Evolutionary conservation across 2,888 invertebrate species (phyloP).

Genomic region (Chaetoderma sp.): DNA sequence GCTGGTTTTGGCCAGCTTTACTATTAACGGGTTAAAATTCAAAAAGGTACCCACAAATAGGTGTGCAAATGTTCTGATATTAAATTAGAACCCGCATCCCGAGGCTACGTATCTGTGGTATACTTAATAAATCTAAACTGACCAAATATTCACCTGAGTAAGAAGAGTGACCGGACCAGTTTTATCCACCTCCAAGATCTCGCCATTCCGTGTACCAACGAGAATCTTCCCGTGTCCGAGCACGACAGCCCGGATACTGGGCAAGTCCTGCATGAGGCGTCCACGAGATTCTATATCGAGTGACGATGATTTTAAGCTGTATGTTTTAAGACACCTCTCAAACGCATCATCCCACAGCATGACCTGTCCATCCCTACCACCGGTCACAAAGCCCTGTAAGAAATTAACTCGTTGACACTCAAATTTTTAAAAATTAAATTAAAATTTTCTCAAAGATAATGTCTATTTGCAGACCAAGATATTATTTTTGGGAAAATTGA

Average conservation of each 20-base stretch:
- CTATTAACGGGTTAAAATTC: too few species aligned
- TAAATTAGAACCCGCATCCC: too few species aligned
- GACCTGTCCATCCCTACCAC: conserved; percentile 70
- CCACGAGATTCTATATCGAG: conserved; percentile 57
- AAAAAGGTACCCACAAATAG: too few species aligned
- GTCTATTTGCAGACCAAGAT: too few species aligned
- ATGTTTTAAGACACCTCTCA: conserved; percentile 67
- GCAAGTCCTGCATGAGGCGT: conserved; percentile 58
- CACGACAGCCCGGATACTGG: conserved; percentile 66
- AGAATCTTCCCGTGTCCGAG: conserved; percentile 68
- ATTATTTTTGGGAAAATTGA: too few species aligned
- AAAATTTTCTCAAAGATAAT: too few species aligned
- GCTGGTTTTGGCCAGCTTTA: too few species aligned
- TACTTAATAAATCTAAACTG: too few species aligned
- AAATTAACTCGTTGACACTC: too few species aligned
- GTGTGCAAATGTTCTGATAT: too few species aligned
- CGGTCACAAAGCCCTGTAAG: conserved; percentile 69
- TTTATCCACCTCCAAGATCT: conserved; percentile 69
- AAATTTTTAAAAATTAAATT: background rate
- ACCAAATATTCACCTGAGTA: conserved; percentile 63
- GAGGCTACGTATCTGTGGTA: too few species aligned
- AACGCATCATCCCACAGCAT: conserved; percentile 69
- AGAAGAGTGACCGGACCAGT: conserved; percentile 65
- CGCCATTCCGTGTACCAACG: conserved; percentile 69
- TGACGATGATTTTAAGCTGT: conserved; percentile 62